Evolutionary conservation across 2,113 vertebrate species (phyloP), one percentile per base, ranked within the genome.

Genomic region (Myocastor coypus): DNA sequence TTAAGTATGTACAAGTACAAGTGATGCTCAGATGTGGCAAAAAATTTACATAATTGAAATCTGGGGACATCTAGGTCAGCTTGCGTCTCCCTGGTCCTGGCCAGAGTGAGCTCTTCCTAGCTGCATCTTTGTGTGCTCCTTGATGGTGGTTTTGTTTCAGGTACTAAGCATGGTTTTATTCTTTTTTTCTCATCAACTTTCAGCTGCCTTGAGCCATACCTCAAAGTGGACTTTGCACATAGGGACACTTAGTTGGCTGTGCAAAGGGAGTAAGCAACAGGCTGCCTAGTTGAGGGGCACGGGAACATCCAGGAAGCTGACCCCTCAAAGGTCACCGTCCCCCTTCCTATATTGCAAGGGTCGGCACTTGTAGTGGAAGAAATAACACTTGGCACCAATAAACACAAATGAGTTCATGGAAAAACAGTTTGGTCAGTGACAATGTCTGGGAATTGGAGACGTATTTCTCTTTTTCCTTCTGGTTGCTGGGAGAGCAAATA

Each of bases 381-480:
- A 87, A 64, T 96, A 97, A 97, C 93, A 82, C 97, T 94, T 97
- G 80, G 83, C 97, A 94, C 59, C 97, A 97, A 96, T 96, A 98
- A 93, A 97, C 93, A 95, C 87, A 96, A 92, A 96, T 66, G 95
- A 89, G 91, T 83, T 97, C 94, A 93, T 17, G 96, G 97, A 91
- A 98, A 98, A 95, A 26, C 94, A 83, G 91, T 96, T 88, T 97
- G 95, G 93, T 91, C 95, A 94, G 89, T 97, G 97, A 97, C 92
- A 97, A 94, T 96, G 80, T 94, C 87, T 89, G 64, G 96, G 96
- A 98, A 95, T 91, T 95, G 75, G 95, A 96, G 97, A 96, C 96
- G 95, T 96, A 97, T 94, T 96, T 98, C 93, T 97, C 75, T 88
- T 98, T 97, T 98, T 87, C 66, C 95, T 82, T 97, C 97, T 98